Conservation (phyloP, 2,113 vertebrate species). For the Cercocebus atys region DNA sequence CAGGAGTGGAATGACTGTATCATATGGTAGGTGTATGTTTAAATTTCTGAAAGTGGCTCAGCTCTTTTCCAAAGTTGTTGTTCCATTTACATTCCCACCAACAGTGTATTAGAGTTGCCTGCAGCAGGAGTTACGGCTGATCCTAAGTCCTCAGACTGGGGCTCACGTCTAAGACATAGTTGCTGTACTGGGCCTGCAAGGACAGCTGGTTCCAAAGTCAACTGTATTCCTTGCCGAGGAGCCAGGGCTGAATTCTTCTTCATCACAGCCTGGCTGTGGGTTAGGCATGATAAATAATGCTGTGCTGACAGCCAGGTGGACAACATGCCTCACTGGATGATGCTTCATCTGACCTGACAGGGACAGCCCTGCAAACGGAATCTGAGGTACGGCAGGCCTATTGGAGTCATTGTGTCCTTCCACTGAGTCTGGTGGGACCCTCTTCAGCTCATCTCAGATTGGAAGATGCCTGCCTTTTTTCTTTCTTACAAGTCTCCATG, state of each 20-base stretch:
- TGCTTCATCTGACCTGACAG: background rate
- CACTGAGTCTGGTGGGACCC: background rate
- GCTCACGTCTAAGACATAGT: background rate
- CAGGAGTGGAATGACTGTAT: background rate
- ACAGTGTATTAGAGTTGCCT: background rate
- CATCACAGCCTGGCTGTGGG: slow-evolving; percentile 58
- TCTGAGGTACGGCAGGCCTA: background rate
- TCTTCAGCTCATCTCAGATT: background rate
- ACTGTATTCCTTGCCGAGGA: slow-evolving; percentile 62
- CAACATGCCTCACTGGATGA: background rate
- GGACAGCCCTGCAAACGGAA: background rate
- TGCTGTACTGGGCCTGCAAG: background rate
- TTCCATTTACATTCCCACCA: background rate
- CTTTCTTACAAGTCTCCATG: background rate
- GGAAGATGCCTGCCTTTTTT: background rate
- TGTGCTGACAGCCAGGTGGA: slow-evolving; percentile 67
- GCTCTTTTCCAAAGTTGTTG: background rate
- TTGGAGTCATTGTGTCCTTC: background rate
- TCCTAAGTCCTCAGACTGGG: background rate
- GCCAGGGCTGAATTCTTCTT: slow-evolving; percentile 62
- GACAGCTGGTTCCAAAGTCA: slow-evolving; percentile 70
- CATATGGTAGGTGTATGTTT: background rate
- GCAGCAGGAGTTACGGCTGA: background rate
- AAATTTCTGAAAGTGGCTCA: background rate
- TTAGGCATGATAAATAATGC: background rate